Base-by-base conservation (phyloP, 2,888 invertebrate genomes). In the Diaphora mendica region DNA sequence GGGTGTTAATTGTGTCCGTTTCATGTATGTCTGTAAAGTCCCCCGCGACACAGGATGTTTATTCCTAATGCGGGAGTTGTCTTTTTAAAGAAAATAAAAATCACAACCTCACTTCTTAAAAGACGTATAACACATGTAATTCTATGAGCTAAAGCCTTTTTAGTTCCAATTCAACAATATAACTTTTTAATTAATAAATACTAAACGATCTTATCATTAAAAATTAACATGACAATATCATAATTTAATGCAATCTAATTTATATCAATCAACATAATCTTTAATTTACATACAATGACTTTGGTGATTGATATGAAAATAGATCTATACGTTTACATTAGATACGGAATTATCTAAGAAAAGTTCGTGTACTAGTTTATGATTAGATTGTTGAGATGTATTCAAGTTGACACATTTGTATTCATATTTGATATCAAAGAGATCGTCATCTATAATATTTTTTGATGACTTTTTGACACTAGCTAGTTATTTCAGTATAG, bases 251-350 rank as follows among this genome's bases (percentile, higher is more conserved):
- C 64, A 59, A 64, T 70, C 64, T 64, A 70, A 64, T 33, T 64
- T 70, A 70, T 64, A 64, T 70, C 64, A 44, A 70, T 64, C 62
- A 44, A 30, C 23, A 4, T 64, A 64, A 65, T 65, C 64, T 42
- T 68, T 20, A 68, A 68, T 70, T 70, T 33, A 70, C 70, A 70
- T 70, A 64, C 70, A 62, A 70, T 62, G 44, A 64, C 64, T 55
- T 62, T 55, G 42, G 55, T 70, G 33, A 64, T 23, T 20, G 64
- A 70, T 70, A 70, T 65, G n/a, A 70, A 23, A 64, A 44, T 70
- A 44, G 23, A 30, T 44, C 3, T 33, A 3, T 33, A 30, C 26
- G 26, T 69, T 26, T 35, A 65, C n/a, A n/a, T 39, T 39, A 69
- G 51, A 69, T 68, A 68, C 55, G 35, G n/a, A 68, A 67, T 67